Evolutionary conservation across 2,797 vertebrate genomes (phyloP), one percentile per base, ranked within the genome.

Genomic region (Hyperoplus lanceolatus): DNA sequence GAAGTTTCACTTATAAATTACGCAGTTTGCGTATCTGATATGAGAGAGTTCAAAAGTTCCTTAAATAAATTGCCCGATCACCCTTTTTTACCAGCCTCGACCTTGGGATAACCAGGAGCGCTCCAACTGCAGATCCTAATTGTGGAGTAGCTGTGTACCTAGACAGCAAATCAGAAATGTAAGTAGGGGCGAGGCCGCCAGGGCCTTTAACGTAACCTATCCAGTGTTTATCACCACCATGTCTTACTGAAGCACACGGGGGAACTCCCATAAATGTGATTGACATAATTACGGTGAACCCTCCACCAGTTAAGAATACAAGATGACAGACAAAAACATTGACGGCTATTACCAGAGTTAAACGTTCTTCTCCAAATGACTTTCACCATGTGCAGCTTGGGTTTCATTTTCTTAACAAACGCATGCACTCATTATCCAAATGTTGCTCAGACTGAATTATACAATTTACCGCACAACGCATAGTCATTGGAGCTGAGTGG

Each of bases 211-310:
- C 3, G 29, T 29, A 29, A 29, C 29, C 29, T 29, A 29, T 39
- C 45, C 5, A 16, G 50, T 70, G 63, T 90, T 90, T 88, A 85
- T 79, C 56, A 60, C 59, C 70, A 36, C 59, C 68, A 36, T 62
- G 58, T 80, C 65, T 82, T 29, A 13, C 55, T 54, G n/a, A 76
- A 64, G 56, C 63, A 69, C 53, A 67, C 77, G 70, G 79, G 70
- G 64, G 54, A 80, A 59, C 70, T 73, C 58, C 53, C 64, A 80
- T 90, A 81, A 90, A 91, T 60, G 15, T 82, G 81, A 87, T 43
- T 87, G 85, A 84, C 82, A 53, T 70, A 79, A 87, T 90, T 76
- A 87, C 59, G 51, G 65, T 64, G 87, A 77, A 59, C 54, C 79
- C 73, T 78, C 46, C 42, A 77, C 85, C 61, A 77, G 78, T 75